Base-by-base conservation (phyloP, 2,888 invertebrate genomes). In the Acholoe squamosa region DNA sequence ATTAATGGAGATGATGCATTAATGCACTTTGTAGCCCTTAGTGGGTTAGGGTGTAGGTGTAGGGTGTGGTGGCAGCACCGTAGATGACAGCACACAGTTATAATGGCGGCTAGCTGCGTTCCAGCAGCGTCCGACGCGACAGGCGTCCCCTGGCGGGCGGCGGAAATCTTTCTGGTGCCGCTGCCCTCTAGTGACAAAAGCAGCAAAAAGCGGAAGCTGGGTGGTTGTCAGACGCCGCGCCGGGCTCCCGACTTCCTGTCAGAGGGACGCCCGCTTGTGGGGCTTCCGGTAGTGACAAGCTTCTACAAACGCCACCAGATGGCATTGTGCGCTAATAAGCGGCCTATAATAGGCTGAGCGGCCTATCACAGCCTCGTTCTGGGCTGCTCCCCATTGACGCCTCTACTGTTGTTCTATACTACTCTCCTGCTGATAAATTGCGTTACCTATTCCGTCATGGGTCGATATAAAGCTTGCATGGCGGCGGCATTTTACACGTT, bases 241-340 rank as follows among this genome's bases (percentile, higher is more conserved):
- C 28, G 71, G 71, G 28, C 28, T 25, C 71, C 25, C 71, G 14
- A 71, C 71, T 71, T 71, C 71, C 71, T 71, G 71, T 71, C 71
- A 71, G 25, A 22, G 71, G 5, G 71, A 22, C n/a, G n/a, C 25
- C 28, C 71, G 28, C 43, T 71, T 25, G 71, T 25, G 31, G 25
- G 71, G 71, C 71, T 71, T 71, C 71, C 71, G 25, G 71, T 28
- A 71, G 71, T 71, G 71, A 71, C 71, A 71, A 28, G 28, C 31
- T n/a, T 14, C 25, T 28, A 28, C 71, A 71, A 28, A 71, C 71
- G 71, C 71, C 71, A 16, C 71, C 71, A 71, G 71, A 28, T 14
- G 71, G 71, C 71, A 28, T 28, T 25, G 71, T n/a, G 71, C 71
- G 71, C 5, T 71, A 28, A 71, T 71, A 71, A 71, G 19, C 28